Conservation (phyloP, 2,888 invertebrate species). For the Teleogryllus oceanicus region DNA sequence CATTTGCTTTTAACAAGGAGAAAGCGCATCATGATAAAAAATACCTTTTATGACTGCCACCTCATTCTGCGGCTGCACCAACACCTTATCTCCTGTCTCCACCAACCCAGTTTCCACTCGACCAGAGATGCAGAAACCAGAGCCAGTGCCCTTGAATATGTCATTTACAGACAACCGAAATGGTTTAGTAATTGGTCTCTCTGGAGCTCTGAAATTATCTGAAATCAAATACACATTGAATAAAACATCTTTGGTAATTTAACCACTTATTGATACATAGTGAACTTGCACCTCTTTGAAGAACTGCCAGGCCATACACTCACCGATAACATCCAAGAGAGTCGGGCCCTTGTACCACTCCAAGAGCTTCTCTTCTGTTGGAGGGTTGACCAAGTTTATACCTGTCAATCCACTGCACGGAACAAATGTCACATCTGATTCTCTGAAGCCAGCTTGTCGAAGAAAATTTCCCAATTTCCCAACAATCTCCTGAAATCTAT, state of each 20-base stretch:
- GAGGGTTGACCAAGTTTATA: constrained; percentile 75
- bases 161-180: constrained; percentile 91
- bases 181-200: constrained; percentile 81
- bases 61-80: constrained; percentile 83
- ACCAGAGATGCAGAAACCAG: constrained; percentile 88
- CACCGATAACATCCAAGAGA: constrained; percentile 79
- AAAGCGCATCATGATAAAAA: neutral
- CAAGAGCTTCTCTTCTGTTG: constrained; percentile 59
- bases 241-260: too few species aligned
- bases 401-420: constrained; percentile 97
- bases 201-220: constrained; percentile 82
- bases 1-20: too few species aligned
- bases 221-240: constrained; percentile 37
- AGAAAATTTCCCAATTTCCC: constrained; percentile 76
- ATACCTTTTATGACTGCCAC: constrained; percentile 73
- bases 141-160: constrained; percentile 87
- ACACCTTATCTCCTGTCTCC: constrained; percentile 78
- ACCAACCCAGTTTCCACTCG: constrained; percentile 88
- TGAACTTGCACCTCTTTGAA: neutral
- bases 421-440: constrained; percentile 79
- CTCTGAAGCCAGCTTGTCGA: constrained; percentile 88
- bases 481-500: constrained; percentile 85
- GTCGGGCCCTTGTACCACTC: constrained; percentile 79
- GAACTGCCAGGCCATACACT: constrained; percentile 34
- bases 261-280: neutral